A percentile compares a stretch with the other conserved stretches of the same genome.
Conservation (phyloP, 2,888 invertebrate species). For the Aphodius sticticus region DNA sequence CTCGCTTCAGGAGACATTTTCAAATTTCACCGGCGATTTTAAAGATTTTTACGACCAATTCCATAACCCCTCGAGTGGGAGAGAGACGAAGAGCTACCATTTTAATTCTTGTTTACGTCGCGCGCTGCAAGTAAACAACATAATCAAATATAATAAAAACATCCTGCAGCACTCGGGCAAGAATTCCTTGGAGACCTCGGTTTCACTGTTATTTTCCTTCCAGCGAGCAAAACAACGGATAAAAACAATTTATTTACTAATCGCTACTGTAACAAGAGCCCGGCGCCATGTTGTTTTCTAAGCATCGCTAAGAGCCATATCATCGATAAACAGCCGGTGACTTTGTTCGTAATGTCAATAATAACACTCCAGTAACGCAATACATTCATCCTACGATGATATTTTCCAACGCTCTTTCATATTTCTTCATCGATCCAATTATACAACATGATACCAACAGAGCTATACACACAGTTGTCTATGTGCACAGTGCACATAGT, state of each 20-base stretch:
- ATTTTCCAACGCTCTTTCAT: background rate
- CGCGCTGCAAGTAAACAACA: constrained; percentile 43
- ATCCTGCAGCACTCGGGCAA: constrained; percentile 40
- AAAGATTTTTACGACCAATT: background rate
- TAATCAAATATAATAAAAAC: constrained; percentile 48
- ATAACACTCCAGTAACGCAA: background rate
- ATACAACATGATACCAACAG: background rate
- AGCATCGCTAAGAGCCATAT: background rate
- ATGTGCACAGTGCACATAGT: too few relatives aligned
- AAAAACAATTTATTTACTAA: constrained; percentile 4
- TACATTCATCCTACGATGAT: background rate
- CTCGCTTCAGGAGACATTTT: background rate
- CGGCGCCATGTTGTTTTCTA: background rate
- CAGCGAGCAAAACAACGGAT: background rate
- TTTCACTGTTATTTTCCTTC: background rate
- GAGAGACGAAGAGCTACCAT: constrained; percentile 18
- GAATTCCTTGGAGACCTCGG: background rate
- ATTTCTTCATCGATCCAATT: background rate
- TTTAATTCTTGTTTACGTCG: constrained; percentile 46
- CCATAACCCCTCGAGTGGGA: background rate
- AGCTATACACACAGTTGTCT: background rate
- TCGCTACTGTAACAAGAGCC: background rate
- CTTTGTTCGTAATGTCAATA: background rate
- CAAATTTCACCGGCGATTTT: background rate
- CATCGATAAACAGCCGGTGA: background rate